These are phyloP conservation scores for Sisyra nigra DNA, from an alignment of 2,888 invertebrate genomes.

Conservation along the genomic window DNA sequence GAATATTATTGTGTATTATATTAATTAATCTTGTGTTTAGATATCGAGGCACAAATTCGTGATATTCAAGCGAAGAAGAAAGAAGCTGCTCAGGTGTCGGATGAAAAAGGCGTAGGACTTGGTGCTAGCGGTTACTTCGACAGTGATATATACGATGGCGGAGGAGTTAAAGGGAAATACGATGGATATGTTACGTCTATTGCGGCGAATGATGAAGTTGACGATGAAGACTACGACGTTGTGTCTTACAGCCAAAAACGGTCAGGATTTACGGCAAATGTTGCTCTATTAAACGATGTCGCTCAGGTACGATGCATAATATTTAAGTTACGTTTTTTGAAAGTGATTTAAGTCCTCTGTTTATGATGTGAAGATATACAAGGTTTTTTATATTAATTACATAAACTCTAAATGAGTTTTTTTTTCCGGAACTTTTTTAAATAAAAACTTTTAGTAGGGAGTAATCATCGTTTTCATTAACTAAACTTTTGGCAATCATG, in stretches of 20 bases:
- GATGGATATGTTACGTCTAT: conserved; percentile 94
- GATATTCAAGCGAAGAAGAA: conserved; percentile 82
- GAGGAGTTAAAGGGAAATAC: conserved; percentile 56
- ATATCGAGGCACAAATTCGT: conserved; percentile 87
- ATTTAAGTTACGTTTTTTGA: not conserved
- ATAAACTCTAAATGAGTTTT: too few relatives aligned
- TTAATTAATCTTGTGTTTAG: conserved; percentile 34
- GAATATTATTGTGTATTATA: not conserved
- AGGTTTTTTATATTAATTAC: too few relatives aligned
- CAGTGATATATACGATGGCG: conserved; percentile 81
- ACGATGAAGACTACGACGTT: conserved; percentile 82
- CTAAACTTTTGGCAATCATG: too few relatives aligned
- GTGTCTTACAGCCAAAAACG: conserved; percentile 56
- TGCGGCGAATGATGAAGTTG: conserved; percentile 89
- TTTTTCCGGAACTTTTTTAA: too few relatives aligned
- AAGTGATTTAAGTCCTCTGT: not conserved
- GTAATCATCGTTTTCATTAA: too few relatives aligned
- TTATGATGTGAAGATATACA: too few relatives aligned
- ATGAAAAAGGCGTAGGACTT: conserved; percentile 68
- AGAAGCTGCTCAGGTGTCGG: conserved; percentile 37
- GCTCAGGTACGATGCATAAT: conserved; percentile 47
- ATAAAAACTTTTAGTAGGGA: too few relatives aligned
- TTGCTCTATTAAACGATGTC: conserved; percentile 77
- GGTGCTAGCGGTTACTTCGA: conserved; percentile 79
- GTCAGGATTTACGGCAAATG: conserved; percentile 70